Conservation (phyloP, 2,888 invertebrate genomes). For the Diaprepes abbreviatus region DNA sequence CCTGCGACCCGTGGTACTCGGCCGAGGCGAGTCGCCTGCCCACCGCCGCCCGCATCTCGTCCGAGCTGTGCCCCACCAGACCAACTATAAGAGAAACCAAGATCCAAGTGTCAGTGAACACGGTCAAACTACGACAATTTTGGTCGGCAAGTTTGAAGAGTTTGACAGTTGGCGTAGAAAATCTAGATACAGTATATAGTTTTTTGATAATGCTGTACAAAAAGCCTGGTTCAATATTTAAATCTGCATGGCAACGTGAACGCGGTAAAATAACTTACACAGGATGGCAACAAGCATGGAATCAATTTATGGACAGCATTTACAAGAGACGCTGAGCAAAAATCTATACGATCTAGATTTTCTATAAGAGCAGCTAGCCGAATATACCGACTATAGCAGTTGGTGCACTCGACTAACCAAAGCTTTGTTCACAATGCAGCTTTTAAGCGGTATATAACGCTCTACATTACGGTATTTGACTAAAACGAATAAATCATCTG, state of each 20-base stretch:
- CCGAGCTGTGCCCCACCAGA: slow-evolving; percentile 61
- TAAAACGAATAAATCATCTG: no score
- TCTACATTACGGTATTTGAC: no score
- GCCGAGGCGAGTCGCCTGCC: slow-evolving; percentile 71
- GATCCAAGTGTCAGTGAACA: slow-evolving; percentile 10
- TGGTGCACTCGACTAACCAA: not conserved
- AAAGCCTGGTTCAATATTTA: no score
- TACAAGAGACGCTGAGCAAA: no score
- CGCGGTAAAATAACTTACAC: no score
- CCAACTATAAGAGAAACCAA: slow-evolving; percentile 61
- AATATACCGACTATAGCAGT: no score
- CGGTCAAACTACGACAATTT: not conserved
- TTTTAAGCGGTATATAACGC: not conserved
- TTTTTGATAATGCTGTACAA: no score
- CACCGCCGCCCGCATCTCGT: slow-evolving; percentile 65
- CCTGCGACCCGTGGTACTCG: slow-evolving; percentile 66
- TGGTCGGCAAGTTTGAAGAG: not conserved
- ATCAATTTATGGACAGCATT: no score
- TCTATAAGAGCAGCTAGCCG: not conserved
- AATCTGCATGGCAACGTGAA: no score
- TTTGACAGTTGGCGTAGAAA: not conserved
- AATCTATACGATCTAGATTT: not conserved
- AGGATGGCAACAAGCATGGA: no score
- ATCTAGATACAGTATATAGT: not conserved
- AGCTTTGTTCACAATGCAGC: not conserved